Base-by-base conservation (phyloP, 2,797 vertebrate species). In the Gouania willdenowi region DNA sequence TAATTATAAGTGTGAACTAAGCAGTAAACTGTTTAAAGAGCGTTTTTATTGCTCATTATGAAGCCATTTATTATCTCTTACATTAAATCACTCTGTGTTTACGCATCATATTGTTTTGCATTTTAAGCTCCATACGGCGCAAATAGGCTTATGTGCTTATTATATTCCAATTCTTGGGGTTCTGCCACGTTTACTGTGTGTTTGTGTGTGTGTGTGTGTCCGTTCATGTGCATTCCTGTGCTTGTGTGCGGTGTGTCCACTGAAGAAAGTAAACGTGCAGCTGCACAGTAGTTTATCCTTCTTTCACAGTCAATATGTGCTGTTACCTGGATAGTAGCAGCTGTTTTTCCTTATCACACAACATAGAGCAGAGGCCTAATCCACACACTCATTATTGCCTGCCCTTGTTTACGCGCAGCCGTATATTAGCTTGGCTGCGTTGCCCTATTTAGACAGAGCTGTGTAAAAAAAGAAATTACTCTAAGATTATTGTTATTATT, bases 401-500 rank as follows among this genome's bases (percentile, higher is more conserved):
- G 32, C 39, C 77, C 66, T 75, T 84, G 84, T 85, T 87, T 86
- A 85, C 81, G 75, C 37, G 45, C 58, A 17, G 66, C 71, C 80
- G 67, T 54, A 38, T 74, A 79, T 82, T 79, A 81, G 75, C 68
- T 60, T 3, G 33, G 66, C 56, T 55, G 74, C 60, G 67, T 71
- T 66, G 49, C 68, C 68, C 77, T 48, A 69, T 83, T 86, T 84
- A 76, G 75, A 67, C 53, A 33, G 56, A 45, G 67, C 58, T 9
- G 57, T 15, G 34, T 71, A 58, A 72, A 76, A n/a, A 82, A 69
- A 78, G 73, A 89, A 87, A 87, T 85, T 80, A 85, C 76, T 66
- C 65, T 39, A 56, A 82, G 83, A 88, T 88, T 86, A 85, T 76
- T 87, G 84, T 86, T 86, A 85, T 87, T 89, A 85, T 85, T 87